Evolutionary conservation across 2,888 invertebrate species (phyloP), one percentile per base, ranked within the genome.

Genomic region (Tribolium freemani): DNA sequence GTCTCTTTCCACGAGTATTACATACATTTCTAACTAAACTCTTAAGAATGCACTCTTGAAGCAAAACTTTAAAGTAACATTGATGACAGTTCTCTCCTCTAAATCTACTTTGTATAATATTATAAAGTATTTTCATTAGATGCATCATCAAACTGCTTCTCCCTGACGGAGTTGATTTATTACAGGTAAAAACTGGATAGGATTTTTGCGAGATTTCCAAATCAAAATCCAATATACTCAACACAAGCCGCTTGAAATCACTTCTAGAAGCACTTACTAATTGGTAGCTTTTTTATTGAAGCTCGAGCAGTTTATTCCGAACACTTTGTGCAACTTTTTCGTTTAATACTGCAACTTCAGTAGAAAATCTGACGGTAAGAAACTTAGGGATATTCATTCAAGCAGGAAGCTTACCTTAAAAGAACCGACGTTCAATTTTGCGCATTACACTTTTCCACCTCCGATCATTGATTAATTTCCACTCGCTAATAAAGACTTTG

Each of bases 401-500:
- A 67, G 48, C 67, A 67, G 48, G 30, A 48, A 53, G 69, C 60
- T 69, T 69, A 69, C 60, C 56, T 61, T 54, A 51, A 63, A 70
- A 13, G 46, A 58, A 45, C 50, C 51, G 51, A 51, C 54, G 63
- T 56, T 63, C 63, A 63, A 70, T 70, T 69, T 70, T 70, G 30
- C 30, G 46, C 63, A 54, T 61, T 69, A 51, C 69, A 61, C 61
- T 26, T 63, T 38, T 70, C 63, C 61, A 11, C 56, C 61, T 63
- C 54, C 69, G 30, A 48, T 57, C 63, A 53, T 31, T 70, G 63
- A 63, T 70, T 70, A 63, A 54, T 69, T 60, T 51, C 48, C 16
- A 44, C 53, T 64, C 21, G 30, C 45, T 64, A 64, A 64, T 54
- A 45, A 38, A 26, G 53, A 45, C 11, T 64, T 50, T 51, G 63